Evolutionary conservation across 2,113 vertebrate genomes (phyloP).

Genomic region (Apeltes quadracus): DNA sequence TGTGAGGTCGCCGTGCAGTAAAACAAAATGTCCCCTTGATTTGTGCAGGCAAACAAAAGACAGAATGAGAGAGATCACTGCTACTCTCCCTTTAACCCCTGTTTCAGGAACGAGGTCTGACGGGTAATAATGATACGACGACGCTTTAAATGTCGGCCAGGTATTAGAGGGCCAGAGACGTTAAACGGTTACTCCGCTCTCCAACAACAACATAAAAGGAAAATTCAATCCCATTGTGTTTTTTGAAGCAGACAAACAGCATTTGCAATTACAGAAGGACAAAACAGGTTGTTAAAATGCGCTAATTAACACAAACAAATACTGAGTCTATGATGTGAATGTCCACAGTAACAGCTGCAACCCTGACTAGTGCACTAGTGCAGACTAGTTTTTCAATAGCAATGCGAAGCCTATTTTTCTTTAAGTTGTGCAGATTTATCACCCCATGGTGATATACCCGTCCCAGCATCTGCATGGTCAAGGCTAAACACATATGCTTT

Average conservation of each 20-base stretch:
- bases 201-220: background rate
- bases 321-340: background rate
- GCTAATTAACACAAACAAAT: background rate
- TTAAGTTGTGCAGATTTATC: background rate
- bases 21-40: conserved; percentile 55
- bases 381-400: background rate
- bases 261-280: background rate
- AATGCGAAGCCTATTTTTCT: background rate
- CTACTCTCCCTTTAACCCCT: conserved; percentile 5
- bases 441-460: background rate
- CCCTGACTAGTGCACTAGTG: background rate
- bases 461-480: background rate
- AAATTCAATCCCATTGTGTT: background rate
- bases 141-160: conserved; percentile 12
- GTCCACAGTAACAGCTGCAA: background rate
- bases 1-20: conserved; percentile 9
- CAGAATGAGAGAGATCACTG: conserved; percentile 27
- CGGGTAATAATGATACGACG: conserved; percentile 29
- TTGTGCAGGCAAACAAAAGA: conserved; percentile 32
- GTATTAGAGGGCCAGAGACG: background rate
- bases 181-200: background rate
- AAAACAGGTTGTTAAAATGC: background rate
- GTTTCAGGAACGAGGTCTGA: conserved; percentile 40
- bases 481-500: background rate
- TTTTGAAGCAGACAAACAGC: background rate